A percentile compares a stretch with the other conserved stretches of the same genome.
phyloP scores from a whole-genome alignment of 2,888 invertebrate genomes.

The Synergus laeviventris region DNA sequence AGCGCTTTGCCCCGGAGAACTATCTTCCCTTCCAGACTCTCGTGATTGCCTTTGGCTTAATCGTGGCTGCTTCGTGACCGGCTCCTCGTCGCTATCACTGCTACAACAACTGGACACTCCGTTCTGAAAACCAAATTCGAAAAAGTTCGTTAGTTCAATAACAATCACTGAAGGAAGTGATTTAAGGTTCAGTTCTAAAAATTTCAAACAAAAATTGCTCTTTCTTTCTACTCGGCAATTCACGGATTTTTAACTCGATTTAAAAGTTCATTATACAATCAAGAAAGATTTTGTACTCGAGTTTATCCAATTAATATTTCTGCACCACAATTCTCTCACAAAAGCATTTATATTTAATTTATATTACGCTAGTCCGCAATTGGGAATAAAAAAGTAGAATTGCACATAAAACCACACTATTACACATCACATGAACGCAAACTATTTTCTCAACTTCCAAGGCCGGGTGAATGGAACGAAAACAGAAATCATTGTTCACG shows the following conservation, averaged over 20 bases:
- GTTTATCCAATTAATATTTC: background rate
- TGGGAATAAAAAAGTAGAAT: background rate
- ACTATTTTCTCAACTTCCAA: constrained; percentile 30
- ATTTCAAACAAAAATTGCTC: background rate
- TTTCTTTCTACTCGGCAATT: background rate
- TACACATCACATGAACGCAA: constrained; percentile 17
- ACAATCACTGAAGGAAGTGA: background rate
- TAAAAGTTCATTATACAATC: background rate
- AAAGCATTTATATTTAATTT: background rate
- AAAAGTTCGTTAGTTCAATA: background rate
- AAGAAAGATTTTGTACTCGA: background rate
- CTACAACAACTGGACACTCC: constrained; percentile 78
- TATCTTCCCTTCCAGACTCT: constrained; percentile 57
- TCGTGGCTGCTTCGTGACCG: constrained; percentile 85
- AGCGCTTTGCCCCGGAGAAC: constrained; percentile 56
- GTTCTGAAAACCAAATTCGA: constrained; percentile 76
- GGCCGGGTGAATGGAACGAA: constrained; percentile 35
- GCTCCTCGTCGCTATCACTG: constrained; percentile 85
- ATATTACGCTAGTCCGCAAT: background rate
- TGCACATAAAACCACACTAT: constrained; percentile 18
- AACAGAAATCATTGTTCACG: constrained; percentile 20
- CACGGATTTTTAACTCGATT: background rate
- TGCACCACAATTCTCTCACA: constrained; percentile 8
- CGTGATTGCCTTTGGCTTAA: constrained; percentile 74
- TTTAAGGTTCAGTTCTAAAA: background rate